Evolutionary conservation across 2,888 invertebrate genomes (phyloP), one percentile per base, ranked within the genome.

Genomic region (Yponomeuta sedellus): DNA sequence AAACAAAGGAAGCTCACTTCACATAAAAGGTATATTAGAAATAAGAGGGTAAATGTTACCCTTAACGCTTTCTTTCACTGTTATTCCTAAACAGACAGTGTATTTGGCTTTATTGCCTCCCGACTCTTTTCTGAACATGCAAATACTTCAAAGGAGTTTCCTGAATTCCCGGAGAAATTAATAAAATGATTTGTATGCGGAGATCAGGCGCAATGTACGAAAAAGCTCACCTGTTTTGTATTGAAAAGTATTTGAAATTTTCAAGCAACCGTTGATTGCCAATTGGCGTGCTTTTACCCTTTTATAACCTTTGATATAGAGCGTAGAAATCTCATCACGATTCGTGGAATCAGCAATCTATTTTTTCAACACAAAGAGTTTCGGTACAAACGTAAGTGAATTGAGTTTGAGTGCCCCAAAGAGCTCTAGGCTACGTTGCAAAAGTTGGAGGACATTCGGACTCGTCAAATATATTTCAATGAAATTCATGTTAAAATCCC

Each of bases 191-290:
- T 58, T 58, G 19, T n/a, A 58, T 6, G 22, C 16, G 19, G 10
- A 58, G 16, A 44, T 44, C 12, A 25, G 25, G 44, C 44, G 44
- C 44, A 12, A 12, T 52, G 2, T 16, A 52, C 44, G 16, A 16
- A 52, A 52, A 16, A 52, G 5, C 16, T 52, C 16, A 12, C 12
- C 16, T 16, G 12, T 52, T 52, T 16, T 52, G 44, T 16, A 52
- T 52, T 52, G 44, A 12, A 52, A 52, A 52, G 44, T 52, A 52
- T 52, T 52, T 52, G 44, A 52, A 52, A 52, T 52, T 52, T 52
- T 16, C 16, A 52, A 52, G 44, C 44, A 16, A 52, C 12, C 16
- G 44, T 12, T 52, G 16, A 52, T 52, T 52, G 44, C 44, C 0
- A 4, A 12, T n/a, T 52, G 44, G 44, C 12, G 16, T 52, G 16